These are phyloP conservation scores for Eupleurogrammus muticus DNA, from an alignment of 2,797 vertebrate genomes.

Conservation along the genomic window DNA sequence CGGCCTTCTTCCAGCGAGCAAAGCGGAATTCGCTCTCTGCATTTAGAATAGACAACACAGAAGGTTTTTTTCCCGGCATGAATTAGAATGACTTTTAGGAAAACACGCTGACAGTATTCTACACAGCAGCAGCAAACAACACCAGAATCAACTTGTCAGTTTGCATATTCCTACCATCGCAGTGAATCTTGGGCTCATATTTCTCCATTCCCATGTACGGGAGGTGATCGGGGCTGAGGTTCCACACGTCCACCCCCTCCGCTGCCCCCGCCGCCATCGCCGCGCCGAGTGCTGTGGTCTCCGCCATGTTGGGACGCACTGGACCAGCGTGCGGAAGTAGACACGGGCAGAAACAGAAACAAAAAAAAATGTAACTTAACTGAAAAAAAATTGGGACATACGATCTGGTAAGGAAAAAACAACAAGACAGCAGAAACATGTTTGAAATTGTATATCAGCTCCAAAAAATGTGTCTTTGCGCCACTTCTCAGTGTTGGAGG, in stretches of 20 bases:
- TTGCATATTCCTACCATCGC: constrained; percentile 82
- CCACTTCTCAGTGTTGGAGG: too few species aligned
- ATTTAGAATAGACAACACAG: neutral
- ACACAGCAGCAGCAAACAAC: constrained; percentile 13
- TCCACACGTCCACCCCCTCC: constrained; percentile 92
- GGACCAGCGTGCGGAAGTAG: neutral
- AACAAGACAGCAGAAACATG: neutral
- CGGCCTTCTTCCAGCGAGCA: constrained; percentile 94
- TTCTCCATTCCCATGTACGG: constrained; percentile 85
- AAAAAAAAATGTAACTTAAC: too few species aligned
- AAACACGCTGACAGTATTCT: neutral
- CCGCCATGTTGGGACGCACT: constrained; percentile 92
- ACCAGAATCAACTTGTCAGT: too few species aligned
- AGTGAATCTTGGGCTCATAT: constrained; percentile 91
- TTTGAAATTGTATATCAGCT: neutral
- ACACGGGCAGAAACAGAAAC: neutral
- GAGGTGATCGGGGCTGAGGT: constrained; percentile 82
- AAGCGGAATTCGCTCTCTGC: constrained; percentile 90
- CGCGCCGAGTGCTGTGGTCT: constrained; percentile 92
- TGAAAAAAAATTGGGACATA: neutral
- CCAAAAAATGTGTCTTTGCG: too few species aligned
- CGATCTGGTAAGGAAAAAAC: neutral
- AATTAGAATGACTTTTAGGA: too few species aligned
- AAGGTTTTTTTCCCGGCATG: neutral
- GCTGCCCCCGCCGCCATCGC: constrained; percentile 95